Base-by-base conservation (phyloP, 1,140 invertebrate genomes). In the Globodera rostochiensis region DNA sequence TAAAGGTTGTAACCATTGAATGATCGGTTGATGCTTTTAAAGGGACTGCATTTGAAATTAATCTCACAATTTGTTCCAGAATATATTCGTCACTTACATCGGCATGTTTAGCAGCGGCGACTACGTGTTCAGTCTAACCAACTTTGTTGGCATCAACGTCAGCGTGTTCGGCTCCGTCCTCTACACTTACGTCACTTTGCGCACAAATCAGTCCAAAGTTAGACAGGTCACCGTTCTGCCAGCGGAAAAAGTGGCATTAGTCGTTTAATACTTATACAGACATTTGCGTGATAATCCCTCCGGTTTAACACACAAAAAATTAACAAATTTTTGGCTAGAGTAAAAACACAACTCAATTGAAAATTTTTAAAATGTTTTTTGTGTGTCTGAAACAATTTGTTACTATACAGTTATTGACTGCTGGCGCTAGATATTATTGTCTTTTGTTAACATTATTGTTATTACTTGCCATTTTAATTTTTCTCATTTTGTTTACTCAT, bases 31-130 rank as follows among this genome's bases (percentile, higher is more conserved):
- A 81, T 82, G 36, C 80, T 81, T 81, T 25, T 11, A 36, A 36
- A 36, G 36, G 36, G 36, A 3, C 36, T 36, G 36, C 36, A 36
- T 36, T 77, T 25, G 25, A 21, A 45, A 19, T 21, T 7, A 13
- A 79, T 25, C 19, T 13, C n/a, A 69, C 13, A 9, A 21, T 47
- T 47, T 76, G 94, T 21, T 96, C 95, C 91, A 92, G 96, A 88
- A 92, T 87, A 89, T 92, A 64, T 81, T 92, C 36, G 90, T 92
- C 1, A 92, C 92, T 4, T 92, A 92, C 85, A 84, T 92, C 77
- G 97, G 97, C 47, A 98, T 99, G 96, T 93, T 97, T 46, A 95
- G 98, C 78, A 96, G 96, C 70, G 96, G 96, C 15, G 97, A 99
- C 91, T 99, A 98, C 91, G 93, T 98, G 73, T 98, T 97, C 90